These are phyloP conservation scores for Coelopa pilipes DNA, from an alignment of 2,888 invertebrate genomes.

Conservation along the genomic window DNA sequence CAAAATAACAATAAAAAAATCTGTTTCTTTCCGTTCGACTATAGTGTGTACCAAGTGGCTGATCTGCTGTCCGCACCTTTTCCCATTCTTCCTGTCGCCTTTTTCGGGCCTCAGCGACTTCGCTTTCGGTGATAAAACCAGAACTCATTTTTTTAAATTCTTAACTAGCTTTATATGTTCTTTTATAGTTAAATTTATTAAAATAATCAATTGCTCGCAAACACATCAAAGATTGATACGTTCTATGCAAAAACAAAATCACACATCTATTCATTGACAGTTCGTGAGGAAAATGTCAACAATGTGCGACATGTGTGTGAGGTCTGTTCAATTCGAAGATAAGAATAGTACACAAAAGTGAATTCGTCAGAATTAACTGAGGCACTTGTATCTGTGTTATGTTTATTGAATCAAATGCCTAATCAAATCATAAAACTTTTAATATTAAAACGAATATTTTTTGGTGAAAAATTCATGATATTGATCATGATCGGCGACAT, in stretches of 20 bases:
- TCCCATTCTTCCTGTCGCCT: slow-evolving; percentile 97
- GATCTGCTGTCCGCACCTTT: slow-evolving; percentile 88
- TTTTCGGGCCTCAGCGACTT: slow-evolving; percentile 82
- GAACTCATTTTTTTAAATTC: slow-evolving; percentile 77
- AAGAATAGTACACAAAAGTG: background rate
- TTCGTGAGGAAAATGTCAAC: background rate
- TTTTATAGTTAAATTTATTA: too few relatives aligned
- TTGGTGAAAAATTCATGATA: too few relatives aligned
- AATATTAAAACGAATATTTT: too few relatives aligned
- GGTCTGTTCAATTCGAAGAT: background rate
- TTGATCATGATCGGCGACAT: too few relatives aligned
- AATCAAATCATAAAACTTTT: too few relatives aligned
- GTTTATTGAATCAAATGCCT: too few relatives aligned
- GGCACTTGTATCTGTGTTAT: too few relatives aligned
- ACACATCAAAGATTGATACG: background rate
- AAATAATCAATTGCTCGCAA: too few relatives aligned
- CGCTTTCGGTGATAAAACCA: slow-evolving; percentile 89
- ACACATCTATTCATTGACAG: background rate
- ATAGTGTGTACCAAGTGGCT: slow-evolving; percentile 79
- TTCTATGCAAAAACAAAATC: slow-evolving; percentile 2
- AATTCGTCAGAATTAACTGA: too few relatives aligned
- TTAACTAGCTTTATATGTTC: too few relatives aligned
- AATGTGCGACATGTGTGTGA: background rate
- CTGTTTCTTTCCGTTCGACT: slow-evolving; percentile 30
- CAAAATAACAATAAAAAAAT: slow-evolving; percentile 36